Base-by-base conservation (phyloP, 1,140 invertebrate species). In the Temnothorax curvispinosus region DNA sequence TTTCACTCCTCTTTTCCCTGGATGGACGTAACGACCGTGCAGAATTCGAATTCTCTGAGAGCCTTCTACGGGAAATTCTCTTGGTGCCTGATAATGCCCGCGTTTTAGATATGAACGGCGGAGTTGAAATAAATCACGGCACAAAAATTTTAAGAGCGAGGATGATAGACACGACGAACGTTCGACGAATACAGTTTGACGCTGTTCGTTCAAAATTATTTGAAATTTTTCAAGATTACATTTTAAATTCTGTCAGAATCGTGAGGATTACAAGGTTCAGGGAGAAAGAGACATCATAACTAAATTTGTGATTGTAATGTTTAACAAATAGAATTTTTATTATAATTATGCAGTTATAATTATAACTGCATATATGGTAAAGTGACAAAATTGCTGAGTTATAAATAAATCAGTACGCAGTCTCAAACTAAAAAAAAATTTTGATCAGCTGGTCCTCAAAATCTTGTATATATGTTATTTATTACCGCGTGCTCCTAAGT, bases 81-180 rank as follows among this genome's bases (percentile, higher is more conserved):
- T 52, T 35, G 69, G 21, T 75, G 15, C 32, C 72, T 54, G 74
- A 38, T 76, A 76, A 76, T 76, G 56, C 41, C 4, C 56, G 38
- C 38, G 21, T 47, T 77, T 60, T 60, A 62, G 56, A 47, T 60
- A 44, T 58, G 54, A 52, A 60, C 32, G 21, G 56, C 21, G 38
- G 15, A 76, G 56, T 58, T 35, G 74, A 77, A 77, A 77, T 62
- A 77, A 77, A 77, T 77, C 74, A 77, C 41, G 41, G 41, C 56
- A 41, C 38, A 13, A 47, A 60, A 60, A 62, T 47, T 58, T 62
- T 60, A 47, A 44, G 21, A 47, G 56, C 74, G 9, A 5, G 41
- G 56, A 69, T 69, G 65, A 76, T 60, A 18, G 74, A 76, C 74
- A 41, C 35, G 54, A 21, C 0, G 13, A 50, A 69, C 65, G 74